Percentiles rank a stretch among this genome's conserved stretches.
These are phyloP conservation scores for Rhinogobius similis DNA, from an alignment of 2,113 vertebrate genomes.

Conservation along the genomic window DNA sequence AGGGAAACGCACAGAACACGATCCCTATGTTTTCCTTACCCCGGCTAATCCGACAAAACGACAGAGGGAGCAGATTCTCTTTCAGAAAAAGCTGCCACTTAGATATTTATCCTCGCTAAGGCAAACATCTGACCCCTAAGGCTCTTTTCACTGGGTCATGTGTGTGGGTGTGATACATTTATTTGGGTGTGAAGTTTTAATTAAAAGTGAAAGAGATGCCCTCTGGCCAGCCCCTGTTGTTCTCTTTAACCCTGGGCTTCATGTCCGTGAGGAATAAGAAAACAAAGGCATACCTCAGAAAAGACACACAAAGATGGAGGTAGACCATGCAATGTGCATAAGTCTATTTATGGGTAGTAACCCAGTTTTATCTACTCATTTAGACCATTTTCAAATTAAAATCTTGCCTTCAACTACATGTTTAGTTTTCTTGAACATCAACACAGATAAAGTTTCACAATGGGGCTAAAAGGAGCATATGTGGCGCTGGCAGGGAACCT, in stretches of 20 bases:
- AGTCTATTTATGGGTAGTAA: background rate
- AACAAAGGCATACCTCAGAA: slow-evolving; percentile 12
- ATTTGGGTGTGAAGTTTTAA: slow-evolving; percentile 77
- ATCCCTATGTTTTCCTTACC: slow-evolving; percentile 76
- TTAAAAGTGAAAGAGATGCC: slow-evolving; percentile 76
- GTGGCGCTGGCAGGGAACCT: background rate
- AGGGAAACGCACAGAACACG: slow-evolving; percentile 69
- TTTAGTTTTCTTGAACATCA: background rate
- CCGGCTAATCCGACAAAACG: slow-evolving; percentile 75
- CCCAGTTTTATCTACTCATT: background rate
- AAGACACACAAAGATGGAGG: slow-evolving; percentile 19
- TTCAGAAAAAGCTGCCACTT: slow-evolving; percentile 75
- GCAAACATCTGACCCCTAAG: slow-evolving; percentile 71
- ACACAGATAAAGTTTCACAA: background rate
- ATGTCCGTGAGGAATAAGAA: slow-evolving; percentile 19
- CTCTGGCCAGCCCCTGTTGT: slow-evolving; percentile 26
- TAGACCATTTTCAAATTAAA: background rate
- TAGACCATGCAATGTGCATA: slow-evolving; percentile 14
- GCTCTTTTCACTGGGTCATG: slow-evolving; percentile 51
- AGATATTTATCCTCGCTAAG: slow-evolving; percentile 77
- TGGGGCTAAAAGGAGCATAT: background rate
- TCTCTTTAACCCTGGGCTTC: slow-evolving; percentile 42
- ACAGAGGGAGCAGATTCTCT: slow-evolving; percentile 72
- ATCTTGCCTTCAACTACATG: background rate
- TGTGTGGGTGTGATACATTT: slow-evolving; percentile 65